Evolutionary conservation across 2,797 vertebrate species (phyloP), one percentile per base, ranked within the genome.

Genomic region (Stomatorhinus walkeri): DNA sequence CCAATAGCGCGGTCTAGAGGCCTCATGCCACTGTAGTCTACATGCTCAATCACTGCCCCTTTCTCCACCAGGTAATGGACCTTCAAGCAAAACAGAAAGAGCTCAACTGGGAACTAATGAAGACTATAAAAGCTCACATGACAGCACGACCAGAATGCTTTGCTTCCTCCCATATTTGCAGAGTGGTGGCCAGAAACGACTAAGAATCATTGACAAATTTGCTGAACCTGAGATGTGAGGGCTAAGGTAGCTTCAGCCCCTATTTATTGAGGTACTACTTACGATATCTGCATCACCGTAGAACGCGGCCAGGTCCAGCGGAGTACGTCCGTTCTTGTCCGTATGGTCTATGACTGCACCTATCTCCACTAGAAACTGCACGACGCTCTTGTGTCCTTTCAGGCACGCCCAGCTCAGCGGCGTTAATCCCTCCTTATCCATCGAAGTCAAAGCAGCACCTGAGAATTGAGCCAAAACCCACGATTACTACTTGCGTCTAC

Each of bases 371-470:
- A 99, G 94, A 92, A 96, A 97, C 93, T 96, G 98, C 91, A 99
- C 98, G 36, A 98, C 97, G 0, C 95, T 95, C 95, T 96, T 97
- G 90, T 99, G 98, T 92, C 98, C 98, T 94, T 99, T 99, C 48
- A 99, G 95, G 94, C 98, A 99, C 0, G 98, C 98, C 98, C 98
- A 99, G 94, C 98, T 98, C 92, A 99, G 92, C 0, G 98, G 97
- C 0, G 97, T 98, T 93, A 99, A 94, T 8, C 98, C 98, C 92
- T 99, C 98, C 94, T 98, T 99, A 95, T 99, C 98, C 95, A 99
- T 93, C 3, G 97, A 96, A 7, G 96, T 96, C 94, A 99, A 92
- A 86, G 94, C 92, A 5, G 98, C 98, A 91, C 97, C 98, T 99
- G 93, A 40, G 22, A 90, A 88, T 90, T 32, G 59, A 43, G 46